Evolutionary conservation across 2,888 invertebrate genomes (phyloP).

Genomic region (Malthinus seriepunctatus): DNA sequence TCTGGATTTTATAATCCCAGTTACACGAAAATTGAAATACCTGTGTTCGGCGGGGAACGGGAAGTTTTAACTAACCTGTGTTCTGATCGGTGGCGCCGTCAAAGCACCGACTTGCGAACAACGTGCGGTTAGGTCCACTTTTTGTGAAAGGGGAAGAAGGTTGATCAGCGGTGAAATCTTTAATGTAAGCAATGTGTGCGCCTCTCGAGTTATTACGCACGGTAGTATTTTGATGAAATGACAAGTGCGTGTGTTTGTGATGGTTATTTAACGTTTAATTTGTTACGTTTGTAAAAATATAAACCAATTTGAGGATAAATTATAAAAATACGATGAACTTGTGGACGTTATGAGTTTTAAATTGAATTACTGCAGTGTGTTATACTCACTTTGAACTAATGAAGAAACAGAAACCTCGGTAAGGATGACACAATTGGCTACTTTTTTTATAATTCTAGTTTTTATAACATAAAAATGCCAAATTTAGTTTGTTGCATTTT

Average conservation of each 20-base stretch:
- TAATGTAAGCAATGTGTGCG: conserved; percentile 50
- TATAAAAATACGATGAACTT: conserved; percentile 13
- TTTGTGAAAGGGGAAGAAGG: conserved; percentile 50
- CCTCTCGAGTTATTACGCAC: conserved; percentile 33
- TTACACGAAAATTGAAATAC: conserved; percentile 1
- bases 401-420: conserved; percentile 43
- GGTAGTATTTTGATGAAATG: conserved; percentile 41
- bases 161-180: conserved; percentile 53
- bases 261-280: conserved; percentile 24
- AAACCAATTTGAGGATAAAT: neutral
- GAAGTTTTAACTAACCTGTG: conserved; percentile 37
- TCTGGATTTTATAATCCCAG: neutral
- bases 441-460: conserved; percentile 6
- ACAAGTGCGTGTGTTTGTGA: conserved; percentile 41
- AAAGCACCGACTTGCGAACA: conserved; percentile 42
- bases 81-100: conserved; percentile 51
- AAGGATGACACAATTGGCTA: conserved; percentile 37
- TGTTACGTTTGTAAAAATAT: conserved; percentile 7
- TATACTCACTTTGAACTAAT: conserved; percentile 31
- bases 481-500: too few species aligned
- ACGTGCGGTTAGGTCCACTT: conserved; percentile 49
- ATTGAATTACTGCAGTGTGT: conserved; percentile 26
- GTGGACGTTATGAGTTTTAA: conserved; percentile 28
- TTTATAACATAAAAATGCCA: too few species aligned
- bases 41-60: conserved; percentile 6